Evolutionary conservation across 2,113 vertebrate genomes (phyloP), one percentile per base, ranked within the genome.

Genomic region (Oreotrochilus melanogaster): DNA sequence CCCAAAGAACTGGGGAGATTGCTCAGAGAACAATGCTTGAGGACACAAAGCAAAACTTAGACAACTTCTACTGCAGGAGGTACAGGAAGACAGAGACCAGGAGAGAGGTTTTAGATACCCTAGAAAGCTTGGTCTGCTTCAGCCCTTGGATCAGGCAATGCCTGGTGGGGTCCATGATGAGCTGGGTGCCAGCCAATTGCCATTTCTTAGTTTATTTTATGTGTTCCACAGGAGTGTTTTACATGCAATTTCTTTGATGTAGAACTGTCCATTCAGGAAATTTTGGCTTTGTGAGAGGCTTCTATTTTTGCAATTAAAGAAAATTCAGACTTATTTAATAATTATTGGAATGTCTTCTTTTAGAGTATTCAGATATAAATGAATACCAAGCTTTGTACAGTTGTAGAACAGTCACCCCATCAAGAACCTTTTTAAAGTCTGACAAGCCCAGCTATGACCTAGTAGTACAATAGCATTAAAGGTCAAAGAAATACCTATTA

Each of bases 231-330:
- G 10, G 27, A 51, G 15, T 53, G 24, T 17, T 72, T 85, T 64
- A 78, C 21, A 11, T 75, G 48, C 7, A 31, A n/a, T 56, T 91
- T 86, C 50, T 67, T 51, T 56, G 43, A 21, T 67, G 18, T 71
- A 47, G 61, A 95, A 31, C 15, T 64, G 33, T 74, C 51, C 7
- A 10, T 56, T 78, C 8, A 2, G 21, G 21, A 85, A 64, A 74
- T 51, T 35, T 64, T 72, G 43, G 21, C 47, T 81, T 74, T 87
- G 16, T 64, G 73, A 80, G 60, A 84, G 43, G 15, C 25, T 87
- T 91, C 60, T 90, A 72, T 69, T 80, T 88, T 92, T 94, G 19
- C 53, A 94, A 61, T 56, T 89, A 75, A 90, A 91, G 21, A 43
- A 33, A 88, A 74, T 9, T 65, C 16, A 7, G 39, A 51, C 7